Percentiles rank a stretch among this genome's conserved stretches.
phyloP scores from a whole-genome alignment of 2,113 vertebrate genomes.

The Cynocephalus volans region DNA sequence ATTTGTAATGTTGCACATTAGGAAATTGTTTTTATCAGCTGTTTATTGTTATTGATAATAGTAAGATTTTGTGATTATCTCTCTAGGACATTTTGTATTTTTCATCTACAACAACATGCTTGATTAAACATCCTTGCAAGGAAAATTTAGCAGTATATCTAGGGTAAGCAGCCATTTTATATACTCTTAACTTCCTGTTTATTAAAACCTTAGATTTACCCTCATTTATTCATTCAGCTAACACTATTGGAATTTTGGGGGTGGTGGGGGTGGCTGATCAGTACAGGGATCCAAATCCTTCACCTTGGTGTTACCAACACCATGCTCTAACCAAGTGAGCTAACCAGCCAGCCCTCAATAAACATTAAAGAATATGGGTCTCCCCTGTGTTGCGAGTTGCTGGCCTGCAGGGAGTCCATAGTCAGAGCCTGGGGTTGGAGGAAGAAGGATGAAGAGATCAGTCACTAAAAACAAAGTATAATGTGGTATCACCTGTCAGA shows the following conservation, averaged over 20 bases:
- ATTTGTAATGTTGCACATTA: background rate
- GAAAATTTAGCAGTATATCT: slow-evolving; percentile 53
- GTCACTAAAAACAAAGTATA: background rate
- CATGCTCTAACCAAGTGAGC: no score
- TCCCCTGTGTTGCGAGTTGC: background rate
- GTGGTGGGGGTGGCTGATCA: no score
- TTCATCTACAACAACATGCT: rapidly evolving
- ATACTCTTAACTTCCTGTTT: background rate
- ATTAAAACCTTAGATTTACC: background rate
- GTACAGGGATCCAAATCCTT: no score
- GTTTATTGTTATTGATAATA: background rate
- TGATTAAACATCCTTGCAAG: slow-evolving; percentile 77
- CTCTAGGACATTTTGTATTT: slow-evolving; percentile 46
- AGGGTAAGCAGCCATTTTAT: slow-evolving; percentile 64
- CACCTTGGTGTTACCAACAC: no score
- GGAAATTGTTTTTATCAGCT: background rate
- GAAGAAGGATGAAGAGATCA: background rate
- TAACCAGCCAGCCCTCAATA: background rate
- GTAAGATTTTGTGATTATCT: background rate
- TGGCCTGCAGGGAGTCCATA: background rate
- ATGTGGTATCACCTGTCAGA: background rate
- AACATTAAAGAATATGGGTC: background rate
- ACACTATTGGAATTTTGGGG: no score
- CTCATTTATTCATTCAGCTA: background rate
- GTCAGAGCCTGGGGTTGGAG: background rate